A percentile compares a stretch with the other conserved stretches of the same genome.
These are phyloP conservation scores for Gymnopithys bicolor DNA, from an alignment of 2,797 vertebrate genomes.

Conservation along the genomic window DNA sequence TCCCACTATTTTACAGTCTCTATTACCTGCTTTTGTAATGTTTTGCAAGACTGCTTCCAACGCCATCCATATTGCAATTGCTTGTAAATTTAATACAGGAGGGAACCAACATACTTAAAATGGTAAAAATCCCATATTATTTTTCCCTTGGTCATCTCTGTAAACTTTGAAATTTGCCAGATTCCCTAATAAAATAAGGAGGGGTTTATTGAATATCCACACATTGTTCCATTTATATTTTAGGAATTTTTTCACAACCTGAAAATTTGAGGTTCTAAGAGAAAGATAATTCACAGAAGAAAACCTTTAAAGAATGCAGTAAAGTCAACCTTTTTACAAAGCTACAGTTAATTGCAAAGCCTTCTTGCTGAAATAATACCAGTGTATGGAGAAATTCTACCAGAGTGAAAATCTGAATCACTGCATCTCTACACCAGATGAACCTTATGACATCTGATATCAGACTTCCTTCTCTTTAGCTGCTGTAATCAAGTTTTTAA, in stretches of 20 bases:
- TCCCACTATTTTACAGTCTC: neutral
- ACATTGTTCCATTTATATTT: neutral
- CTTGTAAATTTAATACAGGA: neutral
- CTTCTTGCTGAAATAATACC: neutral
- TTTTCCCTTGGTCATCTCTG: neutral
- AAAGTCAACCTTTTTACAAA: neutral
- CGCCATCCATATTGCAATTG: neutral
- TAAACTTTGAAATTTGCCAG: neutral
- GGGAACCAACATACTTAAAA: neutral
- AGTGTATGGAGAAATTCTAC: neutral
- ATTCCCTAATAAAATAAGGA: neutral
- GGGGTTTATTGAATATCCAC: neutral
- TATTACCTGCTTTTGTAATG: neutral
- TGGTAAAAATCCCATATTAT: neutral
- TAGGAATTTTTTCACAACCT: neutral
- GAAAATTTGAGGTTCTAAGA: neutral
- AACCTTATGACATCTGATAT: neutral
- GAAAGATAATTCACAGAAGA: neutral
- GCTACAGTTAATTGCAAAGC: neutral
- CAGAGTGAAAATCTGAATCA: neutral
- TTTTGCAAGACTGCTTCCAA: neutral
- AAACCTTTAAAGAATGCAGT: neutral
- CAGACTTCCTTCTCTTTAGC: slow-evolving; percentile 28
- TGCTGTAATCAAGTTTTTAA: slow-evolving; percentile 35
- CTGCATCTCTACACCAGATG: neutral